Evolutionary conservation across 2,797 vertebrate genomes (phyloP).

Genomic region (Thamnophis elegans): DNA sequence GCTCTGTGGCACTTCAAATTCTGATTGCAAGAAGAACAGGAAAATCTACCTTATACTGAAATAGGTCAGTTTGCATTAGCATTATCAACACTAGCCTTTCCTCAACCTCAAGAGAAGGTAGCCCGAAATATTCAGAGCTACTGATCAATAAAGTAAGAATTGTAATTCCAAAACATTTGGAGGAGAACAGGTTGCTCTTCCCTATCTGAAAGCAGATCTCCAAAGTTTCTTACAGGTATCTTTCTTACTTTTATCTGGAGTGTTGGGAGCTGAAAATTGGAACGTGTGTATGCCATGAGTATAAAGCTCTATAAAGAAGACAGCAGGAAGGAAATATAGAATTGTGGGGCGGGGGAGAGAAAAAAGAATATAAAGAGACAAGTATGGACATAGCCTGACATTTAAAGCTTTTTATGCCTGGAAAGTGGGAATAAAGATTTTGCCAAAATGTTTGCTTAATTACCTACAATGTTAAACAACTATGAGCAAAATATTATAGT

Average conservation of each 20-base stretch:
- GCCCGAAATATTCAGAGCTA: neutral
- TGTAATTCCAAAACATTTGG: neutral
- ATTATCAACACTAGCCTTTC: neutral
- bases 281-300: neutral
- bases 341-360: neutral
- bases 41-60: neutral
- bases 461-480: slow-evolving; percentile 12
- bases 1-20: neutral
- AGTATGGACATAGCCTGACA: neutral
- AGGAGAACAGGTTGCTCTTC: neutral
- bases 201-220: neutral
- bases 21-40: neutral
- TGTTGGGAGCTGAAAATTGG: neutral
- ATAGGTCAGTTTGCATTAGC: neutral
- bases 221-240: neutral
- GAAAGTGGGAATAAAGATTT: neutral
- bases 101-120: neutral
- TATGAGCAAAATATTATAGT: slow-evolving; percentile 24
- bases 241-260: neutral
- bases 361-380: neutral
- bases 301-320: neutral
- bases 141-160: neutral
- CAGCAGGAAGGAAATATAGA: neutral
- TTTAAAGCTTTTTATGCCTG: neutral
- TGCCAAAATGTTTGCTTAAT: neutral